A percentile compares a stretch with the other conserved stretches of the same genome.
Conservation (phyloP, 1,140 invertebrate species). For the Zophobas morio region DNA sequence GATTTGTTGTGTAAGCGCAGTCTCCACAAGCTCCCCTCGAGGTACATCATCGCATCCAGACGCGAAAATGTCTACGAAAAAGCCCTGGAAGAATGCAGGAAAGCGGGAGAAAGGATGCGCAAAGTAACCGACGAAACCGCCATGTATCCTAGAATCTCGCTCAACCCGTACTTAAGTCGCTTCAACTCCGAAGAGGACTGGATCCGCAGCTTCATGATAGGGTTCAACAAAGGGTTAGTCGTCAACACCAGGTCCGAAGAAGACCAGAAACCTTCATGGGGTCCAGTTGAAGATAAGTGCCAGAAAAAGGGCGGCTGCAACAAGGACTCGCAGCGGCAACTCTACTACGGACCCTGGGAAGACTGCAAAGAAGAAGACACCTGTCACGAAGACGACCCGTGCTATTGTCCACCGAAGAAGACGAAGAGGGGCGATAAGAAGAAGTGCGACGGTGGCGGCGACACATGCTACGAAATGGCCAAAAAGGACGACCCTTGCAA, state of each 20-base stretch:
- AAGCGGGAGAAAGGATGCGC: constrained; percentile 36
- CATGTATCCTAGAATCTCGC: neutral
- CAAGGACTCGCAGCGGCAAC: no score
- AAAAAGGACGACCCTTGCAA: constrained; percentile 5
- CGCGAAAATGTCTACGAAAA: constrained; percentile 33
- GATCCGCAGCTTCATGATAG: neutral
- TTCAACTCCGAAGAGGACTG: constrained; percentile 6
- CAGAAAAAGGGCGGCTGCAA: no score
- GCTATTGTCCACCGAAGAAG: neutral
- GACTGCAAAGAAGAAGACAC: neutral
- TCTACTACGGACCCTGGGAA: no score
- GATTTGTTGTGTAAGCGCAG: neutral
- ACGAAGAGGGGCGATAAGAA: constrained; percentile 23
- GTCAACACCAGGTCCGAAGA: no score
- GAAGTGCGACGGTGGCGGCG: constrained; percentile 11
- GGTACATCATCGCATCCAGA: neutral
- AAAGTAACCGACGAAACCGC: constrained; percentile 11
- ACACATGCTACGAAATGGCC: neutral
- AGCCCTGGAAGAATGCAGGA: constrained; percentile 25
- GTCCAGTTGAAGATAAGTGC: no score
- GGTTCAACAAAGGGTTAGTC: constrained; percentile 37
- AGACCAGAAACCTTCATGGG: no score
- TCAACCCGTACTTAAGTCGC: constrained; percentile 6
- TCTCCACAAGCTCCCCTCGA: neutral
- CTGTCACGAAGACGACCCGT: constrained; percentile 46